Percentiles rank a stretch among this genome's conserved stretches.
Conservation (phyloP, 2,113 vertebrate genomes). For the Chitala chitala region DNA sequence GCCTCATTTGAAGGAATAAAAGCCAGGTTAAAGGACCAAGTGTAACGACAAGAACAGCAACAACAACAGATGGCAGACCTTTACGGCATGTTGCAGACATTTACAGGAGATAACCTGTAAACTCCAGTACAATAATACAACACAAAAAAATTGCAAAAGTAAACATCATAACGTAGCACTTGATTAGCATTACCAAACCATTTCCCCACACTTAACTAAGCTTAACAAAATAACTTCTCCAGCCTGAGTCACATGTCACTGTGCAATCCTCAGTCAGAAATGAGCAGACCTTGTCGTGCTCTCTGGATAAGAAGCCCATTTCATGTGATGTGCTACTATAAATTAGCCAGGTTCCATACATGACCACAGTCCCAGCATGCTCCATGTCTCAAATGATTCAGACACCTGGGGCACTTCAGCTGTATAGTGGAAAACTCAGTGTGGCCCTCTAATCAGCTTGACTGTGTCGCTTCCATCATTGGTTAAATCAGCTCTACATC, state of each 20-base stretch:
- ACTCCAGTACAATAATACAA: not conserved
- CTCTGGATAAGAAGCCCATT: not conserved
- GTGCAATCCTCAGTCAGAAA: not conserved
- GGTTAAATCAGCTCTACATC: no score
- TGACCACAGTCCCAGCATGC: not conserved
- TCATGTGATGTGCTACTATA: slow-evolving; percentile 1
- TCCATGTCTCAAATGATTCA: not conserved
- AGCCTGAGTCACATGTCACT: not conserved
- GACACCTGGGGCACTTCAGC: no score
- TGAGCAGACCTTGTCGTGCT: not conserved
- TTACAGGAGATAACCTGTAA: not conserved
- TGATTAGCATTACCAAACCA: no score
- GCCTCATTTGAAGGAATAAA: no score
- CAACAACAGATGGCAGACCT: not conserved
- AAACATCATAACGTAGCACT: no score
- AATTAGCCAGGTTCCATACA: slow-evolving; percentile 15
- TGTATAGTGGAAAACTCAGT: not conserved
- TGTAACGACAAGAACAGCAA: not conserved
- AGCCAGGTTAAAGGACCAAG: not conserved
- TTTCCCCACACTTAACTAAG: no score
- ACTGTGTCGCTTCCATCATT: no score
- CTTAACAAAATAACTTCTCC: no score
- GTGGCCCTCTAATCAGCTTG: not conserved
- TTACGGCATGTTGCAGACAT: not conserved
- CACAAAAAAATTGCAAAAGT: not conserved